These are phyloP conservation scores for Lontra canadensis DNA, from an alignment of 2,113 vertebrate genomes.

Conservation along the genomic window DNA sequence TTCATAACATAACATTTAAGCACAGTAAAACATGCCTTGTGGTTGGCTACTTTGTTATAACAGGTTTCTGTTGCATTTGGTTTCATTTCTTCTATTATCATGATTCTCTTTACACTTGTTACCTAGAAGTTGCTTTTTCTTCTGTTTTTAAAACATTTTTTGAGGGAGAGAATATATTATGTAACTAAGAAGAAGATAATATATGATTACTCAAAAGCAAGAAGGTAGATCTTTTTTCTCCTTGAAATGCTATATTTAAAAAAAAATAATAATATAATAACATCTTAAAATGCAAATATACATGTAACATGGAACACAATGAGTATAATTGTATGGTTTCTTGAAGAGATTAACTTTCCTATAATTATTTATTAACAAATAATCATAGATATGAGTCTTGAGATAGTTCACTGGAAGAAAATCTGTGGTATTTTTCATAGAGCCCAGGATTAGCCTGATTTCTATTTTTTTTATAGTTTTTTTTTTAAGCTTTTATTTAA, in stretches of 20 bases:
- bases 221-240: not conserved
- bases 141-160: not conserved
- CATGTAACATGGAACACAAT: not conserved
- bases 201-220: not conserved
- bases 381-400: not conserved
- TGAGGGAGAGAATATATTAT: not conserved
- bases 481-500: not conserved
- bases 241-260: not conserved
- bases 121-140: not conserved
- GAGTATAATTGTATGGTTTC: not conserved
- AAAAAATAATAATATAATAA: not conserved
- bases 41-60: not conserved
- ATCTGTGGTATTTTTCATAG: not conserved
- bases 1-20: not conserved
- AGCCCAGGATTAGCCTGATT: not conserved
- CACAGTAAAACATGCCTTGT: not conserved
- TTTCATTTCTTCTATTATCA: not conserved
- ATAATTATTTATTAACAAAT: not conserved
- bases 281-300: not conserved
- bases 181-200: not conserved
- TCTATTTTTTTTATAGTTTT: not conserved
- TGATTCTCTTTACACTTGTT: not conserved
- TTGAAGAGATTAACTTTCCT: not conserved
- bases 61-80: not conserved
- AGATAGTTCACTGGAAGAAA: conserved; percentile 20